A percentile compares a stretch with the other conserved stretches of the same genome.
These are phyloP conservation scores for Cyclopterus lumpus DNA, from an alignment of 2,797 vertebrate species.

Conservation along the genomic window DNA sequence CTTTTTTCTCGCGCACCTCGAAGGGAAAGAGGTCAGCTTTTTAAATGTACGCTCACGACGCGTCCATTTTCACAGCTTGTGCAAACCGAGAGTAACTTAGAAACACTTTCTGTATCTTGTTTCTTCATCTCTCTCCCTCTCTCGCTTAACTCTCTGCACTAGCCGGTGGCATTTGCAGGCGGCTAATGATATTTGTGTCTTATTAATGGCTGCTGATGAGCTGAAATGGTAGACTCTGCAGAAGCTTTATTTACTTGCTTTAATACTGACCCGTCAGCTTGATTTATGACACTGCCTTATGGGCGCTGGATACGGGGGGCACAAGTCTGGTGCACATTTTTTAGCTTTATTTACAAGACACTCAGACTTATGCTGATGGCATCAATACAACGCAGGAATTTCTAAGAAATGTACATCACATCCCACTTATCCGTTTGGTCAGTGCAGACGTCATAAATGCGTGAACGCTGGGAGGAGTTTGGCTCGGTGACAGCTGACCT, in stretches of 20 bases:
- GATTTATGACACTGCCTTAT: constrained; percentile 75
- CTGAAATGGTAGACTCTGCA: constrained; percentile 81
- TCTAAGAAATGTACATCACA: background rate
- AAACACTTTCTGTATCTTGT: constrained; percentile 50
- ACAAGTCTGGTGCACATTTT: constrained; percentile 22
- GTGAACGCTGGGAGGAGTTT: constrained; percentile 32
- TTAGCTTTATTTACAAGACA: background rate
- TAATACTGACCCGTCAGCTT: constrained; percentile 75
- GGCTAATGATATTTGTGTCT: constrained; percentile 80
- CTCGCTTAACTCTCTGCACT: constrained; percentile 18
- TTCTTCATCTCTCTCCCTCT: constrained; percentile 36
- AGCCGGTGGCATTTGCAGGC: constrained; percentile 53
- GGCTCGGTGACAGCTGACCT: background rate
- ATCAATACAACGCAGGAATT: background rate
- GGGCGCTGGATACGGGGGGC: constrained; percentile 33
- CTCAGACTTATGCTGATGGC: background rate
- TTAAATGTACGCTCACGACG: constrained; percentile 2
- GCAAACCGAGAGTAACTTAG: constrained; percentile 43
- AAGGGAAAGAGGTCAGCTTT: constrained; percentile 14
- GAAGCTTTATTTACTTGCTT: constrained; percentile 83
- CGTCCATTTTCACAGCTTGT: constrained; percentile 49
- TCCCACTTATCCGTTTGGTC: background rate
- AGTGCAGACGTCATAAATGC: constrained; percentile 9
- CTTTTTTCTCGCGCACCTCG: background rate
- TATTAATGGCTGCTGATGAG: constrained; percentile 84